These are phyloP conservation scores for Stegastes partitus DNA, from an alignment of 2,113 vertebrate genomes.

Conservation along the genomic window DNA sequence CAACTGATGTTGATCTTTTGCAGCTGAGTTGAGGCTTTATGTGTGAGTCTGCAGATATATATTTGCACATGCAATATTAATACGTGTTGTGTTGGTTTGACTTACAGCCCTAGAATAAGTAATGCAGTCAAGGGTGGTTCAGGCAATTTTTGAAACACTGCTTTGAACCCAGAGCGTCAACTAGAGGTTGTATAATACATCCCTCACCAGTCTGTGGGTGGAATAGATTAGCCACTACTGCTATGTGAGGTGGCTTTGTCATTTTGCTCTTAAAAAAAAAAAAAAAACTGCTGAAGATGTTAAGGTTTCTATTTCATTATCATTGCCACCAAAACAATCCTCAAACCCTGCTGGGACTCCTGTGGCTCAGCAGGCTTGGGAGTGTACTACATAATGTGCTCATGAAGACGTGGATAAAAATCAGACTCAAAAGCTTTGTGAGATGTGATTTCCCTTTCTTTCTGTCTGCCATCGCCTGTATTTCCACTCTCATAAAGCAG, in stretches of 20 bases:
- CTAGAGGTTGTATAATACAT: conserved; percentile 67
- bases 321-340: conserved; percentile 53
- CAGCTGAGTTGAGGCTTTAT: conserved; percentile 7
- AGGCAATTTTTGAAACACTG: conserved; percentile 49
- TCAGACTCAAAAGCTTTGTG: conserved; percentile 27
- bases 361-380: conserved; percentile 38
- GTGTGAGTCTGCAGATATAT: background rate
- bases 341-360: conserved; percentile 34
- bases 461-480: conserved; percentile 12
- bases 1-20: conserved; percentile 44
- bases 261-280: conserved; percentile 55
- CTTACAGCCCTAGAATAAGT: conserved; percentile 37
- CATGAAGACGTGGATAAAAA: conserved; percentile 44
- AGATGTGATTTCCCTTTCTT: conserved; percentile 33
- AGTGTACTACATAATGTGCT: conserved; percentile 27
- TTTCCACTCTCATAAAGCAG: conserved; percentile 1
- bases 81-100: conserved; percentile 33
- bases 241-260: conserved; percentile 61
- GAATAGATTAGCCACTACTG: conserved; percentile 70
- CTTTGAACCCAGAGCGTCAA: conserved; percentile 61
- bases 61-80: conserved; percentile 25
- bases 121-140: conserved; percentile 47
- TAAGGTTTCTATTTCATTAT: conserved; percentile 63
- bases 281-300: conserved; percentile 46
- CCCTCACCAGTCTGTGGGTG: conserved; percentile 69